Base-by-base conservation (phyloP, 2,113 vertebrate species). In the Odontophorus gujanensis region DNA sequence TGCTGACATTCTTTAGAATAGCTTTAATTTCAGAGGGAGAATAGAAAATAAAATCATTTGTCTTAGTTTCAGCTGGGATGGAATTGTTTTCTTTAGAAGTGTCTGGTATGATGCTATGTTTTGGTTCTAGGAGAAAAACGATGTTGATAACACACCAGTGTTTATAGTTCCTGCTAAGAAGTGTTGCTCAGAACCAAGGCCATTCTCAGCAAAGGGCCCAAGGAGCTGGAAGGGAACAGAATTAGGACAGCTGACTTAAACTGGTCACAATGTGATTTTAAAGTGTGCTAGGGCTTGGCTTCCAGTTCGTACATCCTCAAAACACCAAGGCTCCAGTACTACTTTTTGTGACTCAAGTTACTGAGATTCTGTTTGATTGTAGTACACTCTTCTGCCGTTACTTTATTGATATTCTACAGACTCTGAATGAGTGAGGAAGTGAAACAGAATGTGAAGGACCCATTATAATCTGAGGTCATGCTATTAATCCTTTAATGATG, bases 1-100 rank as follows among this genome's bases (percentile, higher is more conserved):
- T 59, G 9, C 26, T 83, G 80, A 21, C 19, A 19, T 90, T 77
- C 18, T 69, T 88, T 82, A 38, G 34, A 85, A 42, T 74, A 77
- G 30, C 53, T 87, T 74, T 72, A 68, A 51, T 47, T 90, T 85
- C 62, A 91, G 67, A 73, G 81, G n/a, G n/a, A 89, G 63, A 90
- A 71, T 26, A 63, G 36, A 62, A 80, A 88, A n/a, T 74, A 63
- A 83, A 80, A 80, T 77, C 18, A 18, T 58, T 57, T n/a, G 19
- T n/a, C 42, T 42, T 74, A 30, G 25, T 62, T 83, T 93, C 69
- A 78, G 6, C 26, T 53, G 51, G 51, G 26, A 28, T 86, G 48
- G 72, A 59, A 59, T 20, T 36, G 13, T 76, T 6, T 69, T 85
- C 51, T 53, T 53, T 15, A 28, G 51, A 53, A 53, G 26, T 30